Conservation (phyloP, 2,888 invertebrate genomes). For the Agriopis leucophaearia region DNA sequence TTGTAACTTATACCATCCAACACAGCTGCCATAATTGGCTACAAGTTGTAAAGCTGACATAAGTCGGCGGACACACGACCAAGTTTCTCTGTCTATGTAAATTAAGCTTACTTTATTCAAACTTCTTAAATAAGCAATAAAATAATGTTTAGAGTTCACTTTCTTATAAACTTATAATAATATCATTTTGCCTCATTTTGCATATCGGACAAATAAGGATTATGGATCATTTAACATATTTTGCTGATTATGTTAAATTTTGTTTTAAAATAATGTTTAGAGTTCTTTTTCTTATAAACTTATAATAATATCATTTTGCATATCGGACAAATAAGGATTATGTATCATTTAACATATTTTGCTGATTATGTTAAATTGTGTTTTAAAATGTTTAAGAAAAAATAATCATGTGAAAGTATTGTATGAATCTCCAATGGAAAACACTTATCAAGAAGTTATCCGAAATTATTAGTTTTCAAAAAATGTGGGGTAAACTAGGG, state of each 20-base stretch:
- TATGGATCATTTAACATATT: conserved; percentile 20
- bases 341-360: conserved; percentile 8
- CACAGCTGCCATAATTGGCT: conserved; percentile 48
- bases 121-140: conserved; percentile 37
- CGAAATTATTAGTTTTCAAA: too few species aligned
- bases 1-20: conserved; percentile 31
- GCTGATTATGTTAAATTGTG: conserved; percentile 1
- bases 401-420: conserved; percentile 15
- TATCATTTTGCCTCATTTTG: conserved; percentile 30
- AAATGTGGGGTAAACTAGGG: too few species aligned
- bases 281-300: conserved; percentile 35
- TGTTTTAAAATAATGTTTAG: conserved; percentile 17
- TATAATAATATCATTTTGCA: conserved; percentile 24
- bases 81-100: conserved; percentile 44
- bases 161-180: conserved; percentile 26
- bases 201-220: conserved; percentile 25
- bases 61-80: conserved; percentile 32
- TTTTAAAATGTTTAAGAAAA: neutral
- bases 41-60: conserved; percentile 46
- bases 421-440: neutral
- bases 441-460: too few species aligned
- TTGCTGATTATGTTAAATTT: conserved; percentile 2
- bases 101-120: conserved; percentile 37
- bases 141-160: conserved; percentile 37
- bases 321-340: conserved; percentile 31